Evolutionary conservation across 2,888 invertebrate genomes (phyloP), one percentile per base, ranked within the genome.

Genomic region (Orthonevra nobilis): DNA sequence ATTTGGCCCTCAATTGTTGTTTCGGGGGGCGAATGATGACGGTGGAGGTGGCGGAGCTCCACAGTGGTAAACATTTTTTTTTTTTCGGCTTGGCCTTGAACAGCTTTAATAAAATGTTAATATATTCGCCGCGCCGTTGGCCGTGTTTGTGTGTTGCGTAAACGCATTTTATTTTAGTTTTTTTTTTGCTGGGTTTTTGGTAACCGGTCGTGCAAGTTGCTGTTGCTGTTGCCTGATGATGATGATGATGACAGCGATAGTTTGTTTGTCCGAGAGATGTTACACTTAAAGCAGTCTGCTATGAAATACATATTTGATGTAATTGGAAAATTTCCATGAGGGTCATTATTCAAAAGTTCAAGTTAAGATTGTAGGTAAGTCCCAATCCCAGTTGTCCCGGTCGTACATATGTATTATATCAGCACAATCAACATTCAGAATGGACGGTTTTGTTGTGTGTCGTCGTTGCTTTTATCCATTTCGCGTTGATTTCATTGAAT

Each of bases 21-120:
- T 6, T 23, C 30, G 60, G 32, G 12, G 14, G 23, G 19, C 12
- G 28, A 23, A 19, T 19, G 36, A 34, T 28, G 28, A 15, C 7
- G 15, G 46, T n/a, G n/a, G n/a, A n/a, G 34, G 17, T 2, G 19
- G 3, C 40, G 42, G 48, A 30, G 69, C 36, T 63, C 48, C 70
- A n/a, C n/a, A 63, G 61, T 79, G 72, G 54, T 72, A 48, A 79
- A 79, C 54, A 68, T 66, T 72, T 79, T n/a, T n/a, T n/a, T n/a
- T n/a, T n/a, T n/a, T 79, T 79, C 79, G 72, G 54, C 72, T 72
- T 79, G 79, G 79, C 79, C 79, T 79, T 79, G 79, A 79, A 79
- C 66, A 46, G 61, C 72, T 77, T 60, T 58, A 70, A 72, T 72
- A 64, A 72, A 72, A 72, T 48, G 72, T 79, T 60, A 79, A 79